Conservation (phyloP, 2,888 invertebrate genomes). For the Synanthedon formicaeformis region DNA sequence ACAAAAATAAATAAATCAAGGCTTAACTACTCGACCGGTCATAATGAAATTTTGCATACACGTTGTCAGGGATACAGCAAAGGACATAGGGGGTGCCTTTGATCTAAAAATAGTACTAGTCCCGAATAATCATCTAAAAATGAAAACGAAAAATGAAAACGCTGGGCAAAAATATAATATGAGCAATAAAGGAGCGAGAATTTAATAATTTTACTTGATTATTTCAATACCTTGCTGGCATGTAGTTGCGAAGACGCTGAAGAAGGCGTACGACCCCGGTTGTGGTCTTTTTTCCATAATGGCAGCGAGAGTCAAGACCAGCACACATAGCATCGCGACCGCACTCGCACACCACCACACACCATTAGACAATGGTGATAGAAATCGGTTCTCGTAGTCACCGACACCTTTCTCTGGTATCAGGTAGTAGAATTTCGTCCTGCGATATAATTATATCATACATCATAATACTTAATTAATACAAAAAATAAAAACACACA, state of each 20-base stretch:
- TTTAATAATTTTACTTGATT: too few relatives aligned
- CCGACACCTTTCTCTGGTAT: constrained; percentile 50
- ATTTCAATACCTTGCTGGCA: constrained; percentile 42
- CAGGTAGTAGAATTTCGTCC: constrained; percentile 55
- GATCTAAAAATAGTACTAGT: too few relatives aligned
- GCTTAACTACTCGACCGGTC: too few relatives aligned
- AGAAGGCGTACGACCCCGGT: constrained; percentile 28
- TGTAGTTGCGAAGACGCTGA: constrained; percentile 41
- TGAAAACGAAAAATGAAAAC: too few relatives aligned
- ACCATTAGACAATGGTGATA: constrained; percentile 50
- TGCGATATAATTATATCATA: constrained; percentile 11
- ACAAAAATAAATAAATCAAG: too few relatives aligned
- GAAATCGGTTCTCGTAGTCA: constrained; percentile 51
- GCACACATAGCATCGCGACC: constrained; percentile 27
- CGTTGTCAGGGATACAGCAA: too few relatives aligned
- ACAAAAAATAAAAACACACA: too few relatives aligned
- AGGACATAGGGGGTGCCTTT: too few relatives aligned
- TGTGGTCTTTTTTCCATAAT: constrained; percentile 31
- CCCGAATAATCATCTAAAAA: too few relatives aligned
- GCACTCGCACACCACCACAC: constrained; percentile 52
- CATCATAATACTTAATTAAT: not conserved
- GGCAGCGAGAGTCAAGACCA: constrained; percentile 41
- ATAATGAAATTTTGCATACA: too few relatives aligned
- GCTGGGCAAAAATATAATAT: too few relatives aligned
- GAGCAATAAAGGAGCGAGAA: too few relatives aligned